Conservation (phyloP, 2,113 vertebrate species). For the Macroglossus sobrinus region DNA sequence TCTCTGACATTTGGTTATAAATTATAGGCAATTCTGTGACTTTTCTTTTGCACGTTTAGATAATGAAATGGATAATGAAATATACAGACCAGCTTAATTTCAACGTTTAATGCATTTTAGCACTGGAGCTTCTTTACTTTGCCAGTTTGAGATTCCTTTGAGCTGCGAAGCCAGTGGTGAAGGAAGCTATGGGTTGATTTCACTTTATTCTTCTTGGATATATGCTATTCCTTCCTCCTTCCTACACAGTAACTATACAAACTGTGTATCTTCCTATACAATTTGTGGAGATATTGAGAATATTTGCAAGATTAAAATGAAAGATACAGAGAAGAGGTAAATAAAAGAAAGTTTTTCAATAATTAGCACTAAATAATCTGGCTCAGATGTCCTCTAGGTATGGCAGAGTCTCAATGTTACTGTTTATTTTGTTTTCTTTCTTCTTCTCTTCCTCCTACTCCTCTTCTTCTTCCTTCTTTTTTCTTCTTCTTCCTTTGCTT, state of each 20-base stretch:
- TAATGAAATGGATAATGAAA: not conserved
- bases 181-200: not conserved
- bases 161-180: not conserved
- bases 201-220: not conserved
- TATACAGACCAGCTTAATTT: not conserved
- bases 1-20: not conserved
- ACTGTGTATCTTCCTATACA: too few relatives aligned
- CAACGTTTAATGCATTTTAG: not conserved
- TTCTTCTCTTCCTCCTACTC: accelerated
- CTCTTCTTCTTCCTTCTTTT: not conserved
- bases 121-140: not conserved
- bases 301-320: not conserved
- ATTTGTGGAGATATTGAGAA: too few relatives aligned
- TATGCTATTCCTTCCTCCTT: not conserved
- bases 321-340: not conserved
- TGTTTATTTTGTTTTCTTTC: not conserved
- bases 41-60: not conserved
- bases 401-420: not conserved
- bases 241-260: not conserved
- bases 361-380: not conserved
- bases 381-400: not conserved
- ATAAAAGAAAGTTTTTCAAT: not conserved
- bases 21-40: not conserved
- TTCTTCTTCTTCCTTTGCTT: not conserved
- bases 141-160: not conserved